Evolutionary conservation across 2,797 vertebrate species (phyloP), one percentile per base, ranked within the genome.

Genomic region (Chelidonichthys spinosus): DNA sequence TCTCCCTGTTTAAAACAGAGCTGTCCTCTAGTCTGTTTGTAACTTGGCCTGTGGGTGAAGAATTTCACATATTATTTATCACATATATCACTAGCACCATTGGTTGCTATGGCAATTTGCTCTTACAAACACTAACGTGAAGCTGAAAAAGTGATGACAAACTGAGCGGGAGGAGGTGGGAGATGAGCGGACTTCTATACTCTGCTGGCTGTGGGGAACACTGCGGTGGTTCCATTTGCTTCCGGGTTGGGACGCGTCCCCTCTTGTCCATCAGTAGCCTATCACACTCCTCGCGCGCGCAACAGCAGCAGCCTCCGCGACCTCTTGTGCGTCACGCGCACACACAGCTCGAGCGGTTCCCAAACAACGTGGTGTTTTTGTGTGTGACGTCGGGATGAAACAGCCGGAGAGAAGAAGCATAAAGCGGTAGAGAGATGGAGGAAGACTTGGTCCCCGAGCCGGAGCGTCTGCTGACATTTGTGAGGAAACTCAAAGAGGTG

Each of bases 401-500:
- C 6, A 64, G 0, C 49, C 6, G 3, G 6, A 11, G 8, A 36
- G 46, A 37, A 7, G 46, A 37, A 7, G 2, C 36, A 61, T 6
- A 18, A 60, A 36, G 9, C 1, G 0, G 0, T 0, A 17, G 25
- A 63, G 50, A 67, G 11, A 95, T 95, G 94, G 92, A 93, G 53
- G 81, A 70, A 50, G 39, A 73, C 25, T 32, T 35, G 14, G 32
- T 54, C 37, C 72, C 66, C 46, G 73, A 85, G 40, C 52, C 82
- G 11, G 81, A 74, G 25, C 58, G 58, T 36, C 66, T 90, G 84
- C 72, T 91, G 90, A 82, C 78, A 9, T 89, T 92, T 44, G 79
- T 95, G 76, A 89, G 87, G 85, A 93, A 88, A 78, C 93, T 95
- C 42, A 92, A 89, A 72, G 90, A 94, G 72, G 94, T 95, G 55